Base-by-base conservation (phyloP, 2,797 vertebrate genomes). In the Sebastes reedi region DNA sequence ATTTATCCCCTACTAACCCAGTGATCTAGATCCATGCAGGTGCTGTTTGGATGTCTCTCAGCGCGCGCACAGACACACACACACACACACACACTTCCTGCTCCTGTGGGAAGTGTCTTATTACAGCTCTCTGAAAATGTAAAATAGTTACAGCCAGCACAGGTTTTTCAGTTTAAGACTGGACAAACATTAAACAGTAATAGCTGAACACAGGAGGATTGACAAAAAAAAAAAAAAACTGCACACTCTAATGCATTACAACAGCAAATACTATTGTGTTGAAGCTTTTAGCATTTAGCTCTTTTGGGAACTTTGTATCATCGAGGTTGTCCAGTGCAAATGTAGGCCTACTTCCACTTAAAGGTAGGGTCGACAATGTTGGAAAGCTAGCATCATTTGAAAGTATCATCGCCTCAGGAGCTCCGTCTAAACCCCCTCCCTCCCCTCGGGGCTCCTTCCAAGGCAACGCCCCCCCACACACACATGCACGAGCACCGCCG, bases 1-100 rank as follows among this genome's bases (percentile, higher is more conserved):
- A 67, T 78, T 55, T 52, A 54, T 77, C 24, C 67, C 80, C 85
- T 56, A 88, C 82, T 91, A 82, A 88, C 89, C 80, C 69, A 90
- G 61, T 90, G 71, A 82, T 88, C 83, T 56, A 85, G 46, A 85
- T 88, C 71, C 34, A 50, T 50, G 83, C 82, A 87, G 87, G 83
- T 84, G 84, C 77, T 79, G 76, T 70, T 84, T 60, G 82, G 24
- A 70, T 85, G 64, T 75, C 58, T 64, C 42, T 50, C 3, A 67
- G 16, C 22, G 3, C 60, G 11, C 14, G 52, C 22, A 56, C 27
- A 34, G 61, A 27, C 67, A 60, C 54, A 75, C 32, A 32, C 30
- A 54, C 52, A 75, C 75, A 65, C 52, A 74, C 36, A 42, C 39
- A 42, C 5, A 6, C 36, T 14, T 59, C 56, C 32, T 72, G 70